phyloP scores from a whole-genome alignment of 2,797 vertebrate genomes.

The Chloroceryle amazona region DNA sequence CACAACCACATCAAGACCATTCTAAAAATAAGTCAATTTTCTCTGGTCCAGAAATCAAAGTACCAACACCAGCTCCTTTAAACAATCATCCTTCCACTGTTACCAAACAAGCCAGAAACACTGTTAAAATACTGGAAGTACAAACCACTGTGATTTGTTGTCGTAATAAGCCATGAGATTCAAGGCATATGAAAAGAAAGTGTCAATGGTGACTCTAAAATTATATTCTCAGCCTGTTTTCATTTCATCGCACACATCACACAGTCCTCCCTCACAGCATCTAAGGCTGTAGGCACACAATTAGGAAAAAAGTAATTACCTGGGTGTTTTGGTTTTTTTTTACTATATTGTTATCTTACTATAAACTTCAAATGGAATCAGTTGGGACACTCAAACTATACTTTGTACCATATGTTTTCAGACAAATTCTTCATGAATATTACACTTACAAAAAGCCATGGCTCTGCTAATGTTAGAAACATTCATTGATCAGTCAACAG shows the following conservation, averaged over 20 bases:
- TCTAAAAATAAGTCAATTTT: slow-evolving; percentile 62
- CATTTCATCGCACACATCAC: background rate
- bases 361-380: background rate
- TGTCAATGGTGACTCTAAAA: background rate
- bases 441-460: background rate
- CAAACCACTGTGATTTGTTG: background rate
- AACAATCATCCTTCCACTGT: background rate
- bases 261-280: background rate
- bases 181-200: background rate
- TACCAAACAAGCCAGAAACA: background rate
- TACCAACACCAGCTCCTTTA: background rate
- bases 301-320: background rate
- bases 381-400: background rate
- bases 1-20: slow-evolving; percentile 7
- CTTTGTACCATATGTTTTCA: background rate
- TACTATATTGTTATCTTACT: too few relatives aligned
- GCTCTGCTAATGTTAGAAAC: background rate
- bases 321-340: background rate
- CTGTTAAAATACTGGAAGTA: background rate
- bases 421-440: background rate
- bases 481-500: background rate
- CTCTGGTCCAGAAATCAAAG: background rate
- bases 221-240: background rate
- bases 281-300: background rate
- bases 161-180: background rate